Conservation (phyloP, 2,113 vertebrate genomes). For the Carassius gibelio region DNA sequence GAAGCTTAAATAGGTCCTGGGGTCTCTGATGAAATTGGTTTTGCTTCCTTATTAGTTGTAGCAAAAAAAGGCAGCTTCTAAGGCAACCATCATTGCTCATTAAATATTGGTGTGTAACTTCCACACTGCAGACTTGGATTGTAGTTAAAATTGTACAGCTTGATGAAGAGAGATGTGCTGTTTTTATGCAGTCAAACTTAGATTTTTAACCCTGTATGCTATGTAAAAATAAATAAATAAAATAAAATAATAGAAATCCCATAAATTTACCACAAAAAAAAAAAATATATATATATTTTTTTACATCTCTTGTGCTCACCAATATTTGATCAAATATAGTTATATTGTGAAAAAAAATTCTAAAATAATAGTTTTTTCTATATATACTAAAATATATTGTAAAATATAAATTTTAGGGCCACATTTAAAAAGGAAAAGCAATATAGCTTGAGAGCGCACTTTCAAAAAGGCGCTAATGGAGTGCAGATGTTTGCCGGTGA, state of each 20-base stretch:
- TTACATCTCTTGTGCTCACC: too few relatives aligned
- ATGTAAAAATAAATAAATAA: too few relatives aligned
- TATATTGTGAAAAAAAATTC: background rate
- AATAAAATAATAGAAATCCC: background rate
- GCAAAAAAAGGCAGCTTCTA: background rate
- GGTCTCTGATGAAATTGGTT: conserved; percentile 1
- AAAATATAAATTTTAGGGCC: too few relatives aligned
- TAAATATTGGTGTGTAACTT: background rate
- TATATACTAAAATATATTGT: too few relatives aligned
- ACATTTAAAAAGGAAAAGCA: too few relatives aligned
- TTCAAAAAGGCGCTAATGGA: too few relatives aligned
- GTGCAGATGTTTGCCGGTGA: too few relatives aligned
- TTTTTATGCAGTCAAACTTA: background rate
- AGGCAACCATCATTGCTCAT: background rate
- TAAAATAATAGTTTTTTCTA: background rate
- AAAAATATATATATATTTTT: too few relatives aligned
- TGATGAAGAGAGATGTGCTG: background rate
- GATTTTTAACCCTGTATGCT: background rate
- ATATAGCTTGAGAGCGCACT: too few relatives aligned
- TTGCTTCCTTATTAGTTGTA: background rate
- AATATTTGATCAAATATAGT: background rate
- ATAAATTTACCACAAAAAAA: too few relatives aligned
- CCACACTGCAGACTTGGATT: background rate
- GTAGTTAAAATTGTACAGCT: background rate
- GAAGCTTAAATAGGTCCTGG: conserved; percentile 35